phyloP scores from a whole-genome alignment of 2,113 vertebrate species.

The Tetrax tetrax region DNA sequence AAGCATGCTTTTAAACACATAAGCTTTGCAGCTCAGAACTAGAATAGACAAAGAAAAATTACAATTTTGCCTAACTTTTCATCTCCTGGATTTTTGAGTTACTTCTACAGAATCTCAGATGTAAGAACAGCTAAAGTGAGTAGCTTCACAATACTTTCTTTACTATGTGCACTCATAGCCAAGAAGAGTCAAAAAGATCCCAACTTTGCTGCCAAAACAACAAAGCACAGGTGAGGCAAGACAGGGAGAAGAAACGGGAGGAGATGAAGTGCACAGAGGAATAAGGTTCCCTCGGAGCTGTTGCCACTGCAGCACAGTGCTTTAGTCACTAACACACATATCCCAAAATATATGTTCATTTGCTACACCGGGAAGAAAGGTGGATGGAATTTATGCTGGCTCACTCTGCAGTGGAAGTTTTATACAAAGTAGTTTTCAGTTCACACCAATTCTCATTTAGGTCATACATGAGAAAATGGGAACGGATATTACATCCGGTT shows the following conservation, averaged over 20 bases:
- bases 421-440: not conserved
- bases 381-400: not conserved
- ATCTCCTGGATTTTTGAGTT: not conserved
- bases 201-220: not conserved
- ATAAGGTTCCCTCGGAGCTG: not conserved
- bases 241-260: not conserved
- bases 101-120: not conserved
- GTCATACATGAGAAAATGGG: not conserved
- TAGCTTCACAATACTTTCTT: not conserved
- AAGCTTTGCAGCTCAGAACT: not conserved
- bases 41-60: not conserved
- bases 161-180: not conserved
- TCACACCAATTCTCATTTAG: not conserved
- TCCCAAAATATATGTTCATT: not conserved
- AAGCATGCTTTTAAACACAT: not conserved
- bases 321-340: not conserved
- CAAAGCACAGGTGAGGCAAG: not conserved
- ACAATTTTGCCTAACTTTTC: not conserved
- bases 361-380: not conserved
- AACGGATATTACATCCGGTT: not conserved
- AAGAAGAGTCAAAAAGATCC: not conserved
- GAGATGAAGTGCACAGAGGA: not conserved
- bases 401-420: not conserved
- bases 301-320: not conserved
- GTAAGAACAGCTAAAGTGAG: not conserved